Evolutionary conservation across 2,888 invertebrate species (phyloP).

Genomic region (Eupithecia exiguata): DNA sequence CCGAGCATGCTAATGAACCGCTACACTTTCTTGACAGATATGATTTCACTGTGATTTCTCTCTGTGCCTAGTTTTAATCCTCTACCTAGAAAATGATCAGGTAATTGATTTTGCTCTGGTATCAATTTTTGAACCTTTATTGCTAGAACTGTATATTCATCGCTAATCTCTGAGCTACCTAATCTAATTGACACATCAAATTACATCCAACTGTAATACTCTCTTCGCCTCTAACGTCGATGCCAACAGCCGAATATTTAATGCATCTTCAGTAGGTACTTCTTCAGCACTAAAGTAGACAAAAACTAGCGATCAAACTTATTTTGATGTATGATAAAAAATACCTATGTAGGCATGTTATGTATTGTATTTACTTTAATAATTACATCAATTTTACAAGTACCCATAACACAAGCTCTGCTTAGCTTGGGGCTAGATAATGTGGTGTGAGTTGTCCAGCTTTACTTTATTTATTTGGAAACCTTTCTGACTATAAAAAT

Average conservation of each 20-base stretch:
- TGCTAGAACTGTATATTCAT: not conserved
- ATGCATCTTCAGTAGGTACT: no score
- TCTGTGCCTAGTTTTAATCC: constrained; percentile 39
- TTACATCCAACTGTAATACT: no score
- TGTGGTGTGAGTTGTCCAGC: no score
- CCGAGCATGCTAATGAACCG: constrained; percentile 45
- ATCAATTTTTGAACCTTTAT: not conserved
- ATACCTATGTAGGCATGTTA: no score
- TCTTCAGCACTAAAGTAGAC: not conserved
- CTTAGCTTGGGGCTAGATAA: no score
- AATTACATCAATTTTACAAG: no score
- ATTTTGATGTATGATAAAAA: no score
- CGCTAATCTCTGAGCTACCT: not conserved
- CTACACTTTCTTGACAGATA: constrained; percentile 47
- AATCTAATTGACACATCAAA: not conserved
- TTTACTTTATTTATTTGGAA: no score
- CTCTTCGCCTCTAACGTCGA: no score
- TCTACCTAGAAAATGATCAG: constrained; percentile 12
- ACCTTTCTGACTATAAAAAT: no score
- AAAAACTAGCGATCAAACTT: not conserved
- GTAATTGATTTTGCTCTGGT: constrained; percentile 2
- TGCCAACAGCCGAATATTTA: not conserved
- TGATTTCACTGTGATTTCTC: constrained; percentile 45
- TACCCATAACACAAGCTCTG: no score
- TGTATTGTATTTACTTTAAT: no score